These are phyloP conservation scores for Patella ulyssiponensis DNA, from an alignment of 2,888 invertebrate genomes.

Conservation along the genomic window DNA sequence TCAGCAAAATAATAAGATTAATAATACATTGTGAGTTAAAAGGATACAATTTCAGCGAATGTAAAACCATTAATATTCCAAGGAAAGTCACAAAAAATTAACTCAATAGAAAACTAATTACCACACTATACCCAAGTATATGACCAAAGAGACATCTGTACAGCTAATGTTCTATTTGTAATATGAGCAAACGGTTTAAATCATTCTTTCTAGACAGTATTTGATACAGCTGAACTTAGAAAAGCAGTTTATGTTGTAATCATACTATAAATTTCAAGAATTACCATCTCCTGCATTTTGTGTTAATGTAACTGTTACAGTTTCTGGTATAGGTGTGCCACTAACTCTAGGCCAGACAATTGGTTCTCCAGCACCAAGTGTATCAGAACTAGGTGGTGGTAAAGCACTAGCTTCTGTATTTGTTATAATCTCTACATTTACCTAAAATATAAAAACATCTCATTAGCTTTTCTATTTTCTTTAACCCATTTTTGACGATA, in stretches of 20 bases:
- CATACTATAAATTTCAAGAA: neutral
- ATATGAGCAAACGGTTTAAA: too few species aligned
- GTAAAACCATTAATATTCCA: neutral
- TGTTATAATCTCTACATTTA: slow-evolving; percentile 52
- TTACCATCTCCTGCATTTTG: slow-evolving; percentile 67
- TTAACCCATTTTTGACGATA: too few species aligned
- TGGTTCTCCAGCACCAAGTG: slow-evolving; percentile 23
- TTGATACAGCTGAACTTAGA: too few species aligned
- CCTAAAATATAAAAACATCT: slow-evolving; percentile 32
- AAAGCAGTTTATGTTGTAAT: too few species aligned
- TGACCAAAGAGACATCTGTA: too few species aligned
- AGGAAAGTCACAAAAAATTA: neutral
- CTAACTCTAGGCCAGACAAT: slow-evolving; percentile 21
- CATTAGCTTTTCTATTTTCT: neutral
- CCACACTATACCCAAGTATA: too few species aligned
- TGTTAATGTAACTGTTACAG: slow-evolving; percentile 70
- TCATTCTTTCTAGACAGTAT: too few species aligned
- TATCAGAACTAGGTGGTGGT: slow-evolving; percentile 1
- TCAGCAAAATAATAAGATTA: too few species aligned
- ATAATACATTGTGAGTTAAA: too few species aligned
- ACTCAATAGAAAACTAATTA: too few species aligned
- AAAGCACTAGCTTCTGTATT: slow-evolving; percentile 21
- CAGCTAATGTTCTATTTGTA: too few species aligned
- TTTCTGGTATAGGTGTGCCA: slow-evolving; percentile 63
- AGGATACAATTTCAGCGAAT: too few species aligned